These are phyloP conservation scores for Pristis pectinata DNA, from an alignment of 2,797 vertebrate species.

Conservation along the genomic window DNA sequence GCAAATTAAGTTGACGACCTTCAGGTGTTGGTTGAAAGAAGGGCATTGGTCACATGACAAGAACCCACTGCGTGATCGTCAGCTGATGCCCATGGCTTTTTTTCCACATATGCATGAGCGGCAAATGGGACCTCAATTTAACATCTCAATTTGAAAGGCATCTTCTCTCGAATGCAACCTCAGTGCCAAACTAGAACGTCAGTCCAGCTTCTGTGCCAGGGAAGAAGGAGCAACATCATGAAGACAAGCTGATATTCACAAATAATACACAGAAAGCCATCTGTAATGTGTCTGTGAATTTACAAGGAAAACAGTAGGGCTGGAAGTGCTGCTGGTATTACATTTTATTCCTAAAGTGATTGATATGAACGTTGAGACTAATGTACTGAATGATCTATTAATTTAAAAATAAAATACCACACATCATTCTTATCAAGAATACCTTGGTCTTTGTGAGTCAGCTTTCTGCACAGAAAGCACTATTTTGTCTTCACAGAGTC, in stretches of 20 bases:
- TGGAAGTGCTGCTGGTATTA: neutral
- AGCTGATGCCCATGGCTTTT: neutral
- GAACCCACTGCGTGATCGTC: neutral
- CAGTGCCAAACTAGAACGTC: neutral
- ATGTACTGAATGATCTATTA: neutral
- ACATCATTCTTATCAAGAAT: neutral
- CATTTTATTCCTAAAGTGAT: neutral
- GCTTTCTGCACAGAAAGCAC: neutral
- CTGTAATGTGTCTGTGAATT: neutral
- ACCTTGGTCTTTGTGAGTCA: neutral
- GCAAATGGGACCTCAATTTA: neutral
- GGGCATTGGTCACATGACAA: neutral
- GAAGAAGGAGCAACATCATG: neutral
- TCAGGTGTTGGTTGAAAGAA: neutral
- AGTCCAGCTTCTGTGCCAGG: neutral
- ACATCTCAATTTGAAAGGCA: neutral
- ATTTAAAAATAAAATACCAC: neutral
- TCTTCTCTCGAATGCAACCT: neutral
- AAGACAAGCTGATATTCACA: neutral
- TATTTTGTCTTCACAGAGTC: neutral
- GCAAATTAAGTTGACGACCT: no score
- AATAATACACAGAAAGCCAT: no score
- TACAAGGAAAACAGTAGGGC: neutral
- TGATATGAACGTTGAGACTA: neutral
- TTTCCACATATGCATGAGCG: neutral